Evolutionary conservation across 2,113 vertebrate species (phyloP).

Genomic region (Lasiurus cinereus): DNA sequence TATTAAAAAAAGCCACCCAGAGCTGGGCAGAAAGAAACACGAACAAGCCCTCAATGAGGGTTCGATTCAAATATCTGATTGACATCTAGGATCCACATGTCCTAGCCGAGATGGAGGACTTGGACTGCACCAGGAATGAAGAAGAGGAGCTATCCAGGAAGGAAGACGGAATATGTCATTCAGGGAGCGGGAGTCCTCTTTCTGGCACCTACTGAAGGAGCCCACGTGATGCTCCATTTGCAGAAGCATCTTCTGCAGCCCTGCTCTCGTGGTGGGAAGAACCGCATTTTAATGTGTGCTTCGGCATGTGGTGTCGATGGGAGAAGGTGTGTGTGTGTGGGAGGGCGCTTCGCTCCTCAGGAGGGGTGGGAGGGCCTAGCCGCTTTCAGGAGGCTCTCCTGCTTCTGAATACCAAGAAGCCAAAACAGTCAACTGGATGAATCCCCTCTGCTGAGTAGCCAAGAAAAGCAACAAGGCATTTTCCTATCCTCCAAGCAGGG

Average conservation of each 20-base stretch:
- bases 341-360: slow-evolving; percentile 53
- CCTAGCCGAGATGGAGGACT: not conserved
- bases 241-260: not conserved
- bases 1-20: not conserved
- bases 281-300: slow-evolving; percentile 62
- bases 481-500: slow-evolving; percentile 53
- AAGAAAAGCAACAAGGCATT: slow-evolving; percentile 67
- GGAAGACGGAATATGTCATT: not conserved
- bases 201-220: not conserved
- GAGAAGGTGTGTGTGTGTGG: slow-evolving; percentile 66
- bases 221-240: not conserved
- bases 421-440: slow-evolving; percentile 66
- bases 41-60: not conserved
- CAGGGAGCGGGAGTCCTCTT: not conserved
- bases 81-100: not conserved
- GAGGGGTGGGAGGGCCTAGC: slow-evolving; percentile 66
- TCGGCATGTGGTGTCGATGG: slow-evolving; percentile 73
- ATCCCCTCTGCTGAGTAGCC: slow-evolving; percentile 28
- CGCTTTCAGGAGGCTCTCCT: slow-evolving; percentile 67
- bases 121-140: not conserved
- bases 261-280: slow-evolving; percentile 37
- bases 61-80: not conserved
- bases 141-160: not conserved
- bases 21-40: not conserved
- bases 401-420: slow-evolving; percentile 59